These are phyloP conservation scores for Parazoanthus atlanticus DNA, from an alignment of 92 coral and sea anemone genomes.

Conservation along the genomic window DNA sequence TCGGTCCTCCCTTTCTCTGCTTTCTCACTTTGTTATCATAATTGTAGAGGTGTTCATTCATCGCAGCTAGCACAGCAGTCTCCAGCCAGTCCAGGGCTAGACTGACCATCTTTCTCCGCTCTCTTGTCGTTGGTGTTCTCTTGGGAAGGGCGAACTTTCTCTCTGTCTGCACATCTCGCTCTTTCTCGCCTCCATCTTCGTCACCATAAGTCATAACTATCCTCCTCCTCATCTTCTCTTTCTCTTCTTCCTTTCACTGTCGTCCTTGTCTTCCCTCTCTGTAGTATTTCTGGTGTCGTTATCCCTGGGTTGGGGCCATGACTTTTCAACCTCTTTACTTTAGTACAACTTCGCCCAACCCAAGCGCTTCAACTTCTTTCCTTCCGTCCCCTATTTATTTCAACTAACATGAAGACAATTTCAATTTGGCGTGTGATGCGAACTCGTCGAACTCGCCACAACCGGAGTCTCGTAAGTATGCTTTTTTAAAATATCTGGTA, in stretches of 20 bases:
- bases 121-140: not conserved
- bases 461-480: no score
- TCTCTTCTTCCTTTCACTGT: not conserved
- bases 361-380: not conserved
- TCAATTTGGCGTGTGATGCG: no score
- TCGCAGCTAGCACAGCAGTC: not conserved
- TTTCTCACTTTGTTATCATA: not conserved
- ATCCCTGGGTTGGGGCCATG: conserved; percentile 23
- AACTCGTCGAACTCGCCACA: no score
- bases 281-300: not conserved
- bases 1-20: not conserved
- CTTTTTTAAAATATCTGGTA: no score
- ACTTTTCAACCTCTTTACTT: conserved; percentile 18
- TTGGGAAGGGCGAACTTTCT: conserved; percentile 9
- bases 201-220: no score
- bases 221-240: not conserved
- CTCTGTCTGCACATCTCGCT: not conserved
- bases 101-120: conserved; percentile 15
- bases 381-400: no score
- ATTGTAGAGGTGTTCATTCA: not conserved
- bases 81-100: conserved; percentile 9
- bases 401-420: no score
- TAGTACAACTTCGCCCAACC: not conserved
- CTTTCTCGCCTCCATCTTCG: not conserved
- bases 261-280: not conserved